Base-by-base conservation (phyloP, 1,140 invertebrate genomes). In the Lepidurus apus region DNA sequence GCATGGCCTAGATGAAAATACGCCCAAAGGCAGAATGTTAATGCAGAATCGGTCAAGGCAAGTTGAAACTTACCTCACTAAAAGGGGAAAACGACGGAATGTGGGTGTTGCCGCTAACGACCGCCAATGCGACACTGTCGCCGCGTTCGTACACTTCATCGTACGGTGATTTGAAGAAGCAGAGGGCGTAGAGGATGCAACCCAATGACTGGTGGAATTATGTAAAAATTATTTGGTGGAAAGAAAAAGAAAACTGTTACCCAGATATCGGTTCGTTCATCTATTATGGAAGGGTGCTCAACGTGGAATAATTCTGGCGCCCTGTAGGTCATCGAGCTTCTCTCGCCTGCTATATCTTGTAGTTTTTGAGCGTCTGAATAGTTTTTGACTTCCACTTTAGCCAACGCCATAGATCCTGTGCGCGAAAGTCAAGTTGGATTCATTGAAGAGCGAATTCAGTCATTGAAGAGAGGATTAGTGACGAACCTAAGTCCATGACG, bases 241-340 rank as follows among this genome's bases (percentile, higher is more conserved):
- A 74, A n/a, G 43, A 74, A 73, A 74, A 53, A 45, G 76, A 73
- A 73, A 34, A 44, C 44, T 82, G 81, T 85, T 86, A 95, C 93
- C 94, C 94, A 96, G 82, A 96, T 91, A 86, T 96, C 94, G 45
- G 92, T 93, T 80, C 92, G 85, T 85, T 95, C 93, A 85, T 95
- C 93, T 80, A 96, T 89, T 82, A 90, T 89, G 83, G 90, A 90
- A 82, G 92, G 91, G 79, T 90, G 91, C 85, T 95, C 91, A 47
- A 95, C 93, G 82, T 92, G 92, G 82, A 96, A 96, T 43, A 96
- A 85, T 86, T 96, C 94, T 21, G 94, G 95, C 24, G 94, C 93
- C 83, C 93, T 87, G 82, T 95, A 96, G 11, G 93, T 90, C 90
- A 96, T 95, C 26, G 93, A 93, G 84, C 93, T 94, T 80, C 92